These are phyloP conservation scores for Etheostoma nigrum DNA, from an alignment of 2,797 vertebrate species.

Conservation along the genomic window DNA sequence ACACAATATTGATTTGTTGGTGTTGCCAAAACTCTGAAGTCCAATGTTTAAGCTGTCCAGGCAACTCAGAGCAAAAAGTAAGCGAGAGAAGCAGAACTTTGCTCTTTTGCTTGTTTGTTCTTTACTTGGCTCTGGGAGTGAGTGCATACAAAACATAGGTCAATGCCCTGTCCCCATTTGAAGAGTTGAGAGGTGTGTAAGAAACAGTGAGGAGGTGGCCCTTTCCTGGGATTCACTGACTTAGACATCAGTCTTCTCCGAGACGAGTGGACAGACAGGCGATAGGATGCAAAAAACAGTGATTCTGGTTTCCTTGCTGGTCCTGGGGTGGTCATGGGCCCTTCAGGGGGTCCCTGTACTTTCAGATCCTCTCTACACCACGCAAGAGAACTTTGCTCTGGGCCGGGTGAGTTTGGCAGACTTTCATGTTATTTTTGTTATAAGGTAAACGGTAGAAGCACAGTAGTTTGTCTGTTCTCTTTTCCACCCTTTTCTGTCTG, in stretches of 20 bases:
- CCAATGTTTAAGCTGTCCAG: constrained; percentile 30
- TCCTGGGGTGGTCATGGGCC: constrained; percentile 67
- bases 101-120: constrained; percentile 77
- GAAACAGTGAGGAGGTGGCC: background rate
- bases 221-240: constrained; percentile 6
- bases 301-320: constrained; percentile 68
- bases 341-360: constrained; percentile 69
- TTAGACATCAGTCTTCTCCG: constrained; percentile 20
- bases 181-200: constrained; percentile 1
- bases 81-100: constrained; percentile 77
- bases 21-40: constrained; percentile 51
- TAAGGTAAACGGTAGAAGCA: no score
- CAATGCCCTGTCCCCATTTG: constrained; percentile 30
- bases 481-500: background rate
- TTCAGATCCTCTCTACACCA: constrained; percentile 77
- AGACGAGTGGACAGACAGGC: constrained; percentile 19
- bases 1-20: constrained; percentile 55
- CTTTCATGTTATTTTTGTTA: background rate
- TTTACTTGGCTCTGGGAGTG: constrained; percentile 40
- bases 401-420: constrained; percentile 80
- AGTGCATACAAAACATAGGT: constrained; percentile 47
- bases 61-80: background rate
- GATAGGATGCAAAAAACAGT: constrained; percentile 55
- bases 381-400: constrained; percentile 91
- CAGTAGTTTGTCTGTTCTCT: background rate